Evolutionary conservation across 2,888 invertebrate species (phyloP), one percentile per base, ranked within the genome.

Genomic region (Teinopalpus imperialis): DNA sequence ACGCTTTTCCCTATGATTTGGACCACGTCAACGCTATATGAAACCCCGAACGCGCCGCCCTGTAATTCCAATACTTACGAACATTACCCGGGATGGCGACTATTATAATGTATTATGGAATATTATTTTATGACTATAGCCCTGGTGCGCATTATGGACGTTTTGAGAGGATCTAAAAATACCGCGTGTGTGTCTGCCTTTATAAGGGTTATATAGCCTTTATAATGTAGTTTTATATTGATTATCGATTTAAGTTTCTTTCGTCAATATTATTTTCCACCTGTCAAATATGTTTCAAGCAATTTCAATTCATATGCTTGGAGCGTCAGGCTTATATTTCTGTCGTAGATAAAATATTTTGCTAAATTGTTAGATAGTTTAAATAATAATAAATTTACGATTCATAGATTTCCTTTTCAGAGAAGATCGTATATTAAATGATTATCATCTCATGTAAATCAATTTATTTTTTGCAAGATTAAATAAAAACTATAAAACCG

Each of bases 51-150:
- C 71, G 58, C 75, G 69, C 86, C 86, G 87, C 86, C 85, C 85
- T 87, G 79, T 87, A 87, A 87, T 86, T 86, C 85, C 80, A 82
- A 82, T 85, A 77, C 85, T 85, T 85, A 85, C 69, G 77, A 78
- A 77, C 80, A 87, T 88, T 88, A 88, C 78, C 81, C 73, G 69
- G 73, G 73, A 75, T 77, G 75, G 79, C 81, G 74, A 81, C 87
- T 86, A 87, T 88, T 88, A 88, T 88, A 86, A 87, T 81, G 85
- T 87, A 87, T 87, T 85, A 88, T 80, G 83, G 77, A 79, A 74
- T 88, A 87, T 87, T 87, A 88, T 88, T 85, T 85, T 78, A 85
- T 74, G 79, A 77, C 73, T 68, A 74, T 67, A 66, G 68, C 69
- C 63, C 66, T 66, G 62, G 63, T 59, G 65, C 59, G 65, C 78